phyloP scores from a whole-genome alignment of 2,113 vertebrate species.

The Dipodomys ordii region DNA sequence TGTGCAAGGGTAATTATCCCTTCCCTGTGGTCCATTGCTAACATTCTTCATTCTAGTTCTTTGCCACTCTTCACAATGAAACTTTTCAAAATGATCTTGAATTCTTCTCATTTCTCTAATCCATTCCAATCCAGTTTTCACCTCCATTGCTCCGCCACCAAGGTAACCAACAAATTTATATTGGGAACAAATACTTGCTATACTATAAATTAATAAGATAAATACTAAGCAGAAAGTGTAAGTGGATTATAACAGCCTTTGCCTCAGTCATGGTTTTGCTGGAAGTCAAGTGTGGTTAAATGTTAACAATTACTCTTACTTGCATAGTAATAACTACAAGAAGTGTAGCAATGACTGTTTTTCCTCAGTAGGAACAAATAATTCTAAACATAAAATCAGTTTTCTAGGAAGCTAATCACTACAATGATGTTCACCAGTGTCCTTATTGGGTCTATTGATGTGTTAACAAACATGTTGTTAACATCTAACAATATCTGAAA shows the following conservation, averaged over 20 bases:
- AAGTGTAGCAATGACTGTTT: background rate
- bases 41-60: background rate
- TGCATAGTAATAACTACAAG: background rate
- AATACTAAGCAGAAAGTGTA: background rate
- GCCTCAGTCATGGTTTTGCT: background rate
- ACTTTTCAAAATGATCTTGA: background rate
- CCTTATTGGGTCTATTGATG: constrained; percentile 8
- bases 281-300: background rate
- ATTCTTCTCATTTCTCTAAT: background rate
- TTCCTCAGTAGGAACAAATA: constrained; percentile 1
- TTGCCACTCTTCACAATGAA: background rate
- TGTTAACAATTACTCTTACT: background rate
- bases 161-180: background rate
- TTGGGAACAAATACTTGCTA: background rate
- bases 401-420: constrained; percentile 4
- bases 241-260: background rate
- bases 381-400: background rate
- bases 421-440: background rate
- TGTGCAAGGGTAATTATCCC: too few species aligned
- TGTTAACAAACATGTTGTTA: constrained; percentile 25
- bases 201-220: background rate
- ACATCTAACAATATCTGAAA: constrained; percentile 45
- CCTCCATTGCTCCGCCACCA: background rate
- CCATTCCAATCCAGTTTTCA: background rate
- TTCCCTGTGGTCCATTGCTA: background rate